Evolutionary conservation across 2,797 vertebrate species (phyloP).

Genomic region (Enteromius fasciolatus): DNA sequence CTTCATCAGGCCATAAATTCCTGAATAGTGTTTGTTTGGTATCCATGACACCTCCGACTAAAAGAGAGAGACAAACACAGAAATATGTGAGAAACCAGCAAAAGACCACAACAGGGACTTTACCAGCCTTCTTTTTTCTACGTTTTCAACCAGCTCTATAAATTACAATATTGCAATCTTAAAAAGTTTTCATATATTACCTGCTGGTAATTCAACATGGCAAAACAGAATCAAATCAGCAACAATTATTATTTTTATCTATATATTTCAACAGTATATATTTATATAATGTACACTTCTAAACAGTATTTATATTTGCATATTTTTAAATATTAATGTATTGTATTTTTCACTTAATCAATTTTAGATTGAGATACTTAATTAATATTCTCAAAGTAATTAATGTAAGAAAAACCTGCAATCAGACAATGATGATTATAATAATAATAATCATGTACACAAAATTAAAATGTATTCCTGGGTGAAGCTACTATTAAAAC

Average conservation of each 20-base stretch:
- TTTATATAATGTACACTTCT: background rate
- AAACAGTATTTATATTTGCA: background rate
- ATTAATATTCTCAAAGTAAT: background rate
- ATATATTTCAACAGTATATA: background rate
- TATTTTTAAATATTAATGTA: background rate
- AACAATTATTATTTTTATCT: background rate
- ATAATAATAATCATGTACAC: background rate
- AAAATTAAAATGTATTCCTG: background rate
- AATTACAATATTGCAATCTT: background rate
- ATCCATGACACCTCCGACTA: constrained; percentile 96
- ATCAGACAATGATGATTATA: background rate
- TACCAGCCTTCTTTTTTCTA: background rate
- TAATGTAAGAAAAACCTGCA: background rate
- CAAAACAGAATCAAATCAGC: background rate
- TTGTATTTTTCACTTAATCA: background rate
- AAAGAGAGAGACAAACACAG: constrained; percentile 25
- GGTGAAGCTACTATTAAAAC: background rate
- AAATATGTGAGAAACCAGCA: background rate
- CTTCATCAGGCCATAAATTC: constrained; percentile 97
- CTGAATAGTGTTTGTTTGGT: constrained; percentile 98
- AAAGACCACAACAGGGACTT: background rate
- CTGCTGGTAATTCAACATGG: background rate
- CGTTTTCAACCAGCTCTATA: background rate
- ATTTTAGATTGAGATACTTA: background rate
- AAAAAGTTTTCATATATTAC: background rate